Evolutionary conservation across 2,888 invertebrate species (phyloP), one percentile per base, ranked within the genome.

Genomic region (Lasioglossum oenotherae): DNA sequence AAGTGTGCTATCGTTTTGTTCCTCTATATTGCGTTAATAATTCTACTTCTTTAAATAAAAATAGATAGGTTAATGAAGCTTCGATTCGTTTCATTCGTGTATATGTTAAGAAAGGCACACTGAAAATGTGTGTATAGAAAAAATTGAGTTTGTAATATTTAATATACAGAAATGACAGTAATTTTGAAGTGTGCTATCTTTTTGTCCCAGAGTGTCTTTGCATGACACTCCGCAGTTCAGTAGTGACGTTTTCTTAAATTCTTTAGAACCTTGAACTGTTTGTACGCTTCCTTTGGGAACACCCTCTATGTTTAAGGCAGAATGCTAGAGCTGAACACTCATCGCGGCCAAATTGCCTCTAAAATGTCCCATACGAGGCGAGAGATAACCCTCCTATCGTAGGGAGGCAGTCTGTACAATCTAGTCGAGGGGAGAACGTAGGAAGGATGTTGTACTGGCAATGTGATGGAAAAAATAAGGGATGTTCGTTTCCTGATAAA

Each of bases 321-420:
- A 71, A 64, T 82, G 75, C 71, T 77, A 81, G 78, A 80, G 23
- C 12, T 16, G 57, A 78, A 49, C 60, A 82, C 72, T 82, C 81
- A 80, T 88, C 77, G 78, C 71, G 64, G 67, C 76, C 75, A 89
- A 89, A 89, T 89, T 88, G 82, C 82, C 84, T 85, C 79, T 82
- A 87, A 88, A 88, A 87, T 81, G 83, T 86, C 83, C 76, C 82
- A 73, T 76, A 85, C 80, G 73, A 77, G 73, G 64, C 75, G 16
- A 38, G 57, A 88, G 89, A 89, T 88, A 89, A 81, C 84, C 64
- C 49, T 74, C 74, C 71, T 88, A 79, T 89, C 79, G 78, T 77
- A 73, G 74, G 71, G 69, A 44, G 67, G 49, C 77, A 74, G 83
- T 85, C 78, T 46, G 27, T 72, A 69, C 53, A 71, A 49, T 74